Evolutionary conservation across 2,113 vertebrate genomes (phyloP).

Genomic region (Labrus mixtus): DNA sequence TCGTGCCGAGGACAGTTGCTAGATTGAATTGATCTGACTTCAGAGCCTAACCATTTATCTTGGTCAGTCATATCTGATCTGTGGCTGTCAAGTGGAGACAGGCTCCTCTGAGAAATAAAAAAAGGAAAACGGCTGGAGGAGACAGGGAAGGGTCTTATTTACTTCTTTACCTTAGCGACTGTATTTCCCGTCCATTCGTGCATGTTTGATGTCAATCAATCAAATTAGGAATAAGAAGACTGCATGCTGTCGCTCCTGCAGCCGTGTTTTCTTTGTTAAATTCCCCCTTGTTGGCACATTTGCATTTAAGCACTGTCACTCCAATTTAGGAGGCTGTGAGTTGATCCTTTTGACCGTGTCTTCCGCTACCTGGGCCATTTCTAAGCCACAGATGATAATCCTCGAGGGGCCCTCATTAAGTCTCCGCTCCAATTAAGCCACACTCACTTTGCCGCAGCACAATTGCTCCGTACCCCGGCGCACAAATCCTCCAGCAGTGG

Average conservation of each 20-base stretch:
- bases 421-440: slow-evolving; percentile 79
- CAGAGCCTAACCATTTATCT: slow-evolving; percentile 74
- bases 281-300: slow-evolving; percentile 31
- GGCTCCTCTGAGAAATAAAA: slow-evolving; percentile 59
- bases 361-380: slow-evolving; percentile 76
- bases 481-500: slow-evolving; percentile 74
- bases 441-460: slow-evolving; percentile 68
- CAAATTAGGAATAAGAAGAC: background rate
- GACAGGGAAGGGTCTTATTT: slow-evolving; percentile 28
- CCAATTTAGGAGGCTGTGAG: slow-evolving; percentile 30
- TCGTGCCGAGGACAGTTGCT: slow-evolving; percentile 69
- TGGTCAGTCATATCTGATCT: slow-evolving; percentile 79
- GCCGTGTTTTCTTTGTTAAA: slow-evolving; percentile 24
- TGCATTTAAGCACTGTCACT: slow-evolving; percentile 42
- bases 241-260: slow-evolving; percentile 7
- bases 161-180: background rate
- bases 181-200: background rate
- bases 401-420: slow-evolving; percentile 76
- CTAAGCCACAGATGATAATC: slow-evolving; percentile 74
- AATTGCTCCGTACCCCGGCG: slow-evolving; percentile 62
- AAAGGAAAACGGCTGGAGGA: slow-evolving; percentile 41
- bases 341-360: slow-evolving; percentile 69
- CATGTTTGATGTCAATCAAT: background rate
- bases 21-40: slow-evolving; percentile 79
- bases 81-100: slow-evolving; percentile 69